Percentiles rank a stretch among this genome's conserved stretches.
These are phyloP conservation scores for Lethrus apterus DNA, from an alignment of 1,140 invertebrate species.

Conservation along the genomic window DNA sequence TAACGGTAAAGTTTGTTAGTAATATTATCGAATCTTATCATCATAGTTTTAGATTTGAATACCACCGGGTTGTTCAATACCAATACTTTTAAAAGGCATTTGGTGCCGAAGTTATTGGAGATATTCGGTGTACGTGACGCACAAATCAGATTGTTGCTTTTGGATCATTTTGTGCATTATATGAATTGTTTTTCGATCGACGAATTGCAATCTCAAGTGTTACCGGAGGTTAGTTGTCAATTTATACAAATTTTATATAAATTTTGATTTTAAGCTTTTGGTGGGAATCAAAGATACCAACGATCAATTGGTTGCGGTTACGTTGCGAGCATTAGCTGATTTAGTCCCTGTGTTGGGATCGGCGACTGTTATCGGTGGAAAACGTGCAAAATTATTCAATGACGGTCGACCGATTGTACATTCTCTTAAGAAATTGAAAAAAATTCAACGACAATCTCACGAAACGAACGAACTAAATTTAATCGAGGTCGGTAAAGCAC, in stretches of 20 bases:
- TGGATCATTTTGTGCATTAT: conserved; percentile 65
- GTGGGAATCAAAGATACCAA: conserved; percentile 76
- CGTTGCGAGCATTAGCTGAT: conserved; percentile 68
- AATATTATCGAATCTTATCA: not conserved
- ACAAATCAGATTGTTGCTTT: conserved; percentile 61
- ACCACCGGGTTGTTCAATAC: conserved; percentile 53
- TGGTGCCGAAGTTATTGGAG: conserved; percentile 64
- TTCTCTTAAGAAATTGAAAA: conserved; percentile 33
- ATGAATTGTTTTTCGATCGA: conserved; percentile 60
- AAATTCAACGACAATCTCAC: conserved; percentile 30
- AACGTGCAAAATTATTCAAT: conserved; percentile 69
- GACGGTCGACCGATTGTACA: conserved; percentile 62
- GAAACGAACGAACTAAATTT: conserved; percentile 23
- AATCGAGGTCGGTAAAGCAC: conserved; percentile 31
- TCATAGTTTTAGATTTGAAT: conserved; percentile 39
- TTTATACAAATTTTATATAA: not conserved
- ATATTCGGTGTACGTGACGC: conserved; percentile 71
- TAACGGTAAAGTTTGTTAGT: conserved; percentile 38
- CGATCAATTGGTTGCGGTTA: conserved; percentile 69
- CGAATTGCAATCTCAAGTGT: conserved; percentile 58
- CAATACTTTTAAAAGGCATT: conserved; percentile 57
- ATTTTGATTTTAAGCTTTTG: conserved; percentile 53
- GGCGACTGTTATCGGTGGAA: conserved; percentile 70
- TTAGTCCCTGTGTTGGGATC: conserved; percentile 76
- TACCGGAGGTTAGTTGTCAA: conserved; percentile 57